These are phyloP conservation scores for Ondatra zibethicus DNA, from an alignment of 2,113 vertebrate genomes.

Conservation along the genomic window DNA sequence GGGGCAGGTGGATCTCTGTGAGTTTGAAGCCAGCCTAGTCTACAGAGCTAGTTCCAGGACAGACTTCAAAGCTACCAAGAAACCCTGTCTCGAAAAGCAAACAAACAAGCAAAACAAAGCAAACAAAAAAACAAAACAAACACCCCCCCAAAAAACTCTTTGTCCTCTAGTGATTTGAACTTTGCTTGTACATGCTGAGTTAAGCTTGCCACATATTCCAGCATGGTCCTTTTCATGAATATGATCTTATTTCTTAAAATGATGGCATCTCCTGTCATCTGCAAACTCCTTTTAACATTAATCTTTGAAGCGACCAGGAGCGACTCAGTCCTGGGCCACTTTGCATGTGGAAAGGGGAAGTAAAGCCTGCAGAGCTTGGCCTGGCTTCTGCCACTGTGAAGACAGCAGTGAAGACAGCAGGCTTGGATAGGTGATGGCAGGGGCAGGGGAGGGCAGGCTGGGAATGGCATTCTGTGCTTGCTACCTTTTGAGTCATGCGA, in stretches of 20 bases:
- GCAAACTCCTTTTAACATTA: background rate
- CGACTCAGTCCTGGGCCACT: background rate
- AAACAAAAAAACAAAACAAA: too few species aligned
- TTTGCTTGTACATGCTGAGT: background rate
- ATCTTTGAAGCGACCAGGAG: background rate
- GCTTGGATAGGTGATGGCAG: background rate
- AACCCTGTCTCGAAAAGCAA: too few species aligned
- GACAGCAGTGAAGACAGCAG: background rate
- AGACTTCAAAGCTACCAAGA: too few species aligned
- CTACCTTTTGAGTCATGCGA: background rate
- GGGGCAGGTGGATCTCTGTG: too few species aligned
- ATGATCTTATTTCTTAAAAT: constrained; percentile 20
- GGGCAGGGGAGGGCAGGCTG: too few species aligned
- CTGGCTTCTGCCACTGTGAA: background rate
- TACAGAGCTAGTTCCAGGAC: too few species aligned
- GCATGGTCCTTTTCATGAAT: background rate
- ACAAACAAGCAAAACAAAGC: too few species aligned
- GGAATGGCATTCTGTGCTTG: background rate
- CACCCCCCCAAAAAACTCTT: background rate
- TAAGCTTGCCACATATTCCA: background rate
- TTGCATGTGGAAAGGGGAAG: constrained; percentile 4
- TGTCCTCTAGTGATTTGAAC: background rate
- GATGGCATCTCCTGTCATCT: background rate
- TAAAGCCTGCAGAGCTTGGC: background rate
- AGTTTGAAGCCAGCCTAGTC: too few species aligned